Evolutionary conservation across 2,113 vertebrate species (phyloP).

Genomic region (Lophochroa leadbeateri): DNA sequence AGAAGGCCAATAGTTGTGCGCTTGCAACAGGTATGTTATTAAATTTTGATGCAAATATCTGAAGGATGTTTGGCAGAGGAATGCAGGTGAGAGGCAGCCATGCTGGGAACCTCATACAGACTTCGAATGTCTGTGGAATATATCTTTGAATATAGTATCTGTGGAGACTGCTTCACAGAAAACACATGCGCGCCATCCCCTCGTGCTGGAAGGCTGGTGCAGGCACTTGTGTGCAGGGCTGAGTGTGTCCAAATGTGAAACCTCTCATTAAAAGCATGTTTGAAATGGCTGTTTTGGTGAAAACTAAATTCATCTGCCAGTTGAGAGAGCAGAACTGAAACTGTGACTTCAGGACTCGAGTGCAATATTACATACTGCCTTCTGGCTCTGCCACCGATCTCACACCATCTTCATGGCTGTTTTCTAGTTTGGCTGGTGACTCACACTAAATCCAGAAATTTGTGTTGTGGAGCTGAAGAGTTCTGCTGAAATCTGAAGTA

Average conservation of each 20-base stretch:
- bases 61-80: neutral
- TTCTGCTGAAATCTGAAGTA: neutral
- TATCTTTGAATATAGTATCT: neutral
- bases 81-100: neutral
- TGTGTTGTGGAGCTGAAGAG: neutral
- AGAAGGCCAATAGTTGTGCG: neutral
- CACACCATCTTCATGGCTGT: neutral
- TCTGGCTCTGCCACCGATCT: neutral
- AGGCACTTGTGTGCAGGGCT: neutral
- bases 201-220: neutral
- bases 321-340: conserved; percentile 8
- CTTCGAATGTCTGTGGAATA: neutral
- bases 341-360: neutral
- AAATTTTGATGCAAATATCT: neutral
- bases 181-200: fast-evolving
- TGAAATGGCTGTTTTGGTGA: neutral
- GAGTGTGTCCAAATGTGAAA: neutral
- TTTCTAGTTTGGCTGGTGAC: neutral
- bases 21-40: neutral
- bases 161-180: neutral
- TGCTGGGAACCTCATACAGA: neutral
- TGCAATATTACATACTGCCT: neutral
- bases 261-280: neutral
- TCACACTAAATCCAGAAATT: neutral
- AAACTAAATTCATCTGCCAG: neutral